These are phyloP conservation scores for Pollenia labialis DNA, from an alignment of 2,888 invertebrate genomes.

Conservation along the genomic window DNA sequence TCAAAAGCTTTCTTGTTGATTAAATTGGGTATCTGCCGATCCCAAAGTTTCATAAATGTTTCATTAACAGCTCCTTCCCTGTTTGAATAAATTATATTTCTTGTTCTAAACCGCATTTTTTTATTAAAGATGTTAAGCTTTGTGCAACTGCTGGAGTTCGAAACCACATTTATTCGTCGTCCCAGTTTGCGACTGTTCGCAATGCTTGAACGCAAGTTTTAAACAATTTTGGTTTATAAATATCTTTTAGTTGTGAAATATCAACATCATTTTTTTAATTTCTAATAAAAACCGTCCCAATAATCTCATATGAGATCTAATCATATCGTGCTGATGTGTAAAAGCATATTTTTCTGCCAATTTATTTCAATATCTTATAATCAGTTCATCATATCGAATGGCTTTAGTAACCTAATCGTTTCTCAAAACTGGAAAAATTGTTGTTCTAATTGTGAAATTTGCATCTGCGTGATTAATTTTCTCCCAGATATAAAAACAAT, in stretches of 20 bases:
- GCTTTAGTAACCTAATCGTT: neutral
- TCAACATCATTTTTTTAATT: too few relatives aligned
- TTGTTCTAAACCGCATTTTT: neutral
- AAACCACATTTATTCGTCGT: neutral
- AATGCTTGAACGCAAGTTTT: neutral
- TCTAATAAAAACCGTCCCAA: neutral
- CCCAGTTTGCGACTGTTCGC: neutral
- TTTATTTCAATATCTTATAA: neutral
- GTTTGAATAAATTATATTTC: too few relatives aligned
- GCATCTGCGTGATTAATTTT: neutral
- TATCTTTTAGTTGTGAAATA: too few relatives aligned
- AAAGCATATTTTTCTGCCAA: neutral
- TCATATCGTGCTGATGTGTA: conserved; percentile 1
- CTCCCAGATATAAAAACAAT: too few relatives aligned
- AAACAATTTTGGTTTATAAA: neutral
- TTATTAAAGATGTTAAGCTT: neutral
- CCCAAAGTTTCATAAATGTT: too few relatives aligned
- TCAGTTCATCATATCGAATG: neutral
- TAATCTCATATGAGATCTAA: neutral
- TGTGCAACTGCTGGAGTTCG: neutral
- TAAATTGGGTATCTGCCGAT: too few relatives aligned
- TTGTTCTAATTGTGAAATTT: neutral
- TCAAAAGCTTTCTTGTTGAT: conserved; percentile 26
- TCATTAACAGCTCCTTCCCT: too few relatives aligned
- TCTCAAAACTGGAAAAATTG: neutral